A percentile compares a stretch with the other conserved stretches of the same genome.
Conservation (phyloP, 2,113 vertebrate species). For the Leiothrix lutea region DNA sequence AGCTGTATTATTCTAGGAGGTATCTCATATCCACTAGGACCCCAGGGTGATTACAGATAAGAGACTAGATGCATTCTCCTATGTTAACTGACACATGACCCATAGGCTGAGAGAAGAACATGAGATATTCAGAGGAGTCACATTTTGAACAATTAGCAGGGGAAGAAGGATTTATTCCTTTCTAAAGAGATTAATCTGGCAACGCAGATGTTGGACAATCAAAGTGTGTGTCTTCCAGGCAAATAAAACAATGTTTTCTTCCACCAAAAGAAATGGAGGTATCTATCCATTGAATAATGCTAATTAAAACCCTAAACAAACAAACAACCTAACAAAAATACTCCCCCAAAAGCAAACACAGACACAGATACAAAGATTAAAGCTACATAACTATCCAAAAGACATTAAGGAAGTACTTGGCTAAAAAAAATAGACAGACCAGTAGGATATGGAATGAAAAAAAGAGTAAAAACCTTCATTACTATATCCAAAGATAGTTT, state of each 20-base stretch:
- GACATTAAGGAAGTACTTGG: neutral
- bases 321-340: neutral
- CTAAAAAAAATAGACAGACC: neutral
- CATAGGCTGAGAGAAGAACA: neutral
- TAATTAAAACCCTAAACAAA: neutral
- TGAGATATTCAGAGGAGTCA: neutral
- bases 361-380: neutral
- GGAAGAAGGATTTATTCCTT: neutral
- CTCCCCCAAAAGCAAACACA: neutral
- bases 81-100: neutral
- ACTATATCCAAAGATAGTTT: neutral
- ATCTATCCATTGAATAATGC: neutral
- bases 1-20: neutral
- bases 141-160: neutral
- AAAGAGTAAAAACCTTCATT: neutral
- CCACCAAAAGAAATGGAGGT: neutral
- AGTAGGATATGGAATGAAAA: neutral
- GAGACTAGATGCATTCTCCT: neutral
- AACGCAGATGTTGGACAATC: neutral
- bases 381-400: neutral
- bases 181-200: neutral
- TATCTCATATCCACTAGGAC: neutral
- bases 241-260: neutral
- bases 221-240: neutral
- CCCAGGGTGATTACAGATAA: neutral